Base-by-base conservation (phyloP, 2,113 vertebrate genomes). In the Calonectris borealis region DNA sequence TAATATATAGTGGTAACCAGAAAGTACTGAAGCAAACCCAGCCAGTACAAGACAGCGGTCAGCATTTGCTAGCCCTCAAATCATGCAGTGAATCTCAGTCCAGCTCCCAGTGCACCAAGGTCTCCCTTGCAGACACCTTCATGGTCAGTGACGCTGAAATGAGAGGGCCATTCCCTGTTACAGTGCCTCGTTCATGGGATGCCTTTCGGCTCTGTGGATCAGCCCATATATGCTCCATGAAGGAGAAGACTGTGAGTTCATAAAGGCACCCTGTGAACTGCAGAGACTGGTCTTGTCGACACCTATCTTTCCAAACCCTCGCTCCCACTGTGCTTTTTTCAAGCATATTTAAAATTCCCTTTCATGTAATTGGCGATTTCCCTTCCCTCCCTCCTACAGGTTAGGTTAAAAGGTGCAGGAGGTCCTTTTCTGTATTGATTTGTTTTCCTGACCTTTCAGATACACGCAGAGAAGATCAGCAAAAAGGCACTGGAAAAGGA, bases 391-490 rank as follows among this genome's bases (percentile, higher is more conserved):
- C 62, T 95, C 90, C 91, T 88, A 34, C 44, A 86, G 29, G 77
- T 90, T 94, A 70, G 64, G 91, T 91, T 96, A 96, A 92, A 93
- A 93, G 92, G 91, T 88, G 94, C 95, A 95, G 97, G 87, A 97
- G 97, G 95, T 96, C 92, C 90, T 87, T 95, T 85, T 95, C 95
- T 4, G 1, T 88, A 97, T 85, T 88, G 97, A 97, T 98, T 97
- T 97, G 97, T 97, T 98, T 97, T 95, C 91, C 95, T 96, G 94
- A 96, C 97, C 98, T 98, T 97, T 97, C 88, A 93, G 90, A 96
- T 94, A 83, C 97, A 95, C 58, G 80, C 70, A 96, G 94, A 97
- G 94, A 97, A 95, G 89, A 96, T 89, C 80, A 96, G 55, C 79
- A 86, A 93, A 94, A 83, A 94, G 22, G 75, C 72, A 49, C 68